Evolutionary conservation across 2,888 invertebrate species (phyloP).

Genomic region (Hesperia comma): DNA sequence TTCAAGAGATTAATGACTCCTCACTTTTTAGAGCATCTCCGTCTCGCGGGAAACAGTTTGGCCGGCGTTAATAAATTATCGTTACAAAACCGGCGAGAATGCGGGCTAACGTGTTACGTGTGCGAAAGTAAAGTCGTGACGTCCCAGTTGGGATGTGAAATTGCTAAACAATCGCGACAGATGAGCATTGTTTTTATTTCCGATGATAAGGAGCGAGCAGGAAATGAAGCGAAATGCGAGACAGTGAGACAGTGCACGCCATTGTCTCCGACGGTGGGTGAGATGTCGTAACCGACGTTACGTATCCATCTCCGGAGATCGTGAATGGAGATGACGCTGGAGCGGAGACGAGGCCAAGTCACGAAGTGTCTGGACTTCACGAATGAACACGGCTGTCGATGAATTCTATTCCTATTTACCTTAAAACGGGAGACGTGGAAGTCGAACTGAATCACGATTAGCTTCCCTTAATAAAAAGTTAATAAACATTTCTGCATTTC

Average conservation of each 20-base stretch:
- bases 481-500: too few species aligned
- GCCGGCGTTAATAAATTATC: constrained; percentile 25
- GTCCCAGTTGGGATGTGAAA: constrained; percentile 54
- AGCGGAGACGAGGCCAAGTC: constrained; percentile 6
- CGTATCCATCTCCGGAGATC: constrained; percentile 50
- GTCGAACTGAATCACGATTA: too few species aligned
- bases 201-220: constrained; percentile 62
- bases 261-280: constrained; percentile 62
- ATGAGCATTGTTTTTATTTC: constrained; percentile 66
- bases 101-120: constrained; percentile 21
- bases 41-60: constrained; percentile 12
- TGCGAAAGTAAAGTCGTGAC: constrained; percentile 30
- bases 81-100: constrained; percentile 35
- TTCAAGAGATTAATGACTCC: constrained; percentile 22
- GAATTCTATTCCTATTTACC: too few species aligned
- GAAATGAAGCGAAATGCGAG: constrained; percentile 65
- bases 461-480: too few species aligned
- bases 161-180: constrained; percentile 64
- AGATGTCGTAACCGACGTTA: constrained; percentile 60
- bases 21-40: constrained; percentile 5
- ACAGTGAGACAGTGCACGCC: constrained; percentile 62
- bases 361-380: constrained; percentile 4
- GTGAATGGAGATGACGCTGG: constrained; percentile 41
- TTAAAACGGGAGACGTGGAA: too few species aligned
- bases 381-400: too few species aligned